These are phyloP conservation scores for Drosophila dunni DNA, from an alignment of 1,140 invertebrate species.

Conservation along the genomic window DNA sequence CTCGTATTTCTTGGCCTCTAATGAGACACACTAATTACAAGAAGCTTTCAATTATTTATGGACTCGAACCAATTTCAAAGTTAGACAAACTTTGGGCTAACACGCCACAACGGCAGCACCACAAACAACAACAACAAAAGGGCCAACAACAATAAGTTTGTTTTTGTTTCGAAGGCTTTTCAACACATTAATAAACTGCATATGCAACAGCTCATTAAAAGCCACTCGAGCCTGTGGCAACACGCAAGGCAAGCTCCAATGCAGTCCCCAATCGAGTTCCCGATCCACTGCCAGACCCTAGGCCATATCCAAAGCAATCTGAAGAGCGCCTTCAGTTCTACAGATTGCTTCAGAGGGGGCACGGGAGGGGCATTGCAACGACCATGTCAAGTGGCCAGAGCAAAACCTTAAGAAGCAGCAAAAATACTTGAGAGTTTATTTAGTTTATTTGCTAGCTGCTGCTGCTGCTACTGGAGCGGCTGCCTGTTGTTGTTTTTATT, in stretches of 20 bases:
- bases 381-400: constrained; percentile 50
- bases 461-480: constrained; percentile 11
- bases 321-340: not conserved
- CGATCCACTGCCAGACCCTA: not conserved
- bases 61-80: constrained; percentile 32
- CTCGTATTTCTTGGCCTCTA: constrained; percentile 1
- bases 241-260: constrained; percentile 31
- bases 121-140: constrained; percentile 6
- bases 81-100: constrained; percentile 43
- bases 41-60: constrained; percentile 45
- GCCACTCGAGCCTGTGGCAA: constrained; percentile 65
- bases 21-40: constrained; percentile 44
- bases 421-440: constrained; percentile 52
- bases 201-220: constrained; percentile 82
- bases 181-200: constrained; percentile 81
- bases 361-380: not conserved
- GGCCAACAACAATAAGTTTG: constrained; percentile 17
- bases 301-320: constrained; percentile 13
- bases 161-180: constrained; percentile 52
- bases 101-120: constrained; percentile 19
- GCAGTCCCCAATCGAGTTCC: not conserved
- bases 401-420: constrained; percentile 44
- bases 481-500: constrained; percentile 6
- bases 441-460: constrained; percentile 39
- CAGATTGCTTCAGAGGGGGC: too few species aligned